These are phyloP conservation scores for Ianthella basta DNA, from an alignment of 37 sponge, comb jelly and placozoan genomes.

Conservation along the genomic window DNA sequence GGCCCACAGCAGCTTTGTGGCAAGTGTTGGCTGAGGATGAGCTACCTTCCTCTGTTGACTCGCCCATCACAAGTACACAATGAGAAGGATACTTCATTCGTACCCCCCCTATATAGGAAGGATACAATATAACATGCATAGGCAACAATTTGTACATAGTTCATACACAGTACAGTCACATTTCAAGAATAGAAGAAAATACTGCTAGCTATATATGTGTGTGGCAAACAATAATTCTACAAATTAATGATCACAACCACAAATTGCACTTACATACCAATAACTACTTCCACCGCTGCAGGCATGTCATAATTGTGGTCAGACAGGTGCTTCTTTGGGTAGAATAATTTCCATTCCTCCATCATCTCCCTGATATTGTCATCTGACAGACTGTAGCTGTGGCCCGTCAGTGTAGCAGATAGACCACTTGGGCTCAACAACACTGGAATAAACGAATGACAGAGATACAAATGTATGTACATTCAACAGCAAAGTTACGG, in stretches of 20 bases:
- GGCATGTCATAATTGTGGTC: conserved; percentile 56
- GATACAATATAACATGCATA: no score
- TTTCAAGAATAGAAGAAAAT: no score
- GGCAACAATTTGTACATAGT: no score
- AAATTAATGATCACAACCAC: background rate
- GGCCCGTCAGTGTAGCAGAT: conserved; percentile 83
- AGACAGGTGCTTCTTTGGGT: conserved; percentile 45
- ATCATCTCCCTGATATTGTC: conserved; percentile 63
- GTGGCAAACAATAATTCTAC: no score
- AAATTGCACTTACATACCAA: conserved; percentile 39
- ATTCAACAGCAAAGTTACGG: background rate
- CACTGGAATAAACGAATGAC: conserved; percentile 29
- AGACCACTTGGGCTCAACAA: conserved; percentile 85
- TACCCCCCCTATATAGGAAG: conserved; percentile 4
- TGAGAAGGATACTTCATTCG: conserved; percentile 66
- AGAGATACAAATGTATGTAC: background rate
- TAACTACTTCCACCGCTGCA: conserved; percentile 78
- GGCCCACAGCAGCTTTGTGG: no score
- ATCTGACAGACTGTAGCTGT: conserved; percentile 71
- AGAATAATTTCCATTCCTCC: conserved; percentile 86
- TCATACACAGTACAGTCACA: no score
- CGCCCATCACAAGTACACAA: conserved; percentile 67
- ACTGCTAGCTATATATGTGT: no score
- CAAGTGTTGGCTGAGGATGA: no score
- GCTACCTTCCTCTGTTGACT: no score